Conservation (phyloP, 1,140 invertebrate species). For the Phymastichus coffea region DNA sequence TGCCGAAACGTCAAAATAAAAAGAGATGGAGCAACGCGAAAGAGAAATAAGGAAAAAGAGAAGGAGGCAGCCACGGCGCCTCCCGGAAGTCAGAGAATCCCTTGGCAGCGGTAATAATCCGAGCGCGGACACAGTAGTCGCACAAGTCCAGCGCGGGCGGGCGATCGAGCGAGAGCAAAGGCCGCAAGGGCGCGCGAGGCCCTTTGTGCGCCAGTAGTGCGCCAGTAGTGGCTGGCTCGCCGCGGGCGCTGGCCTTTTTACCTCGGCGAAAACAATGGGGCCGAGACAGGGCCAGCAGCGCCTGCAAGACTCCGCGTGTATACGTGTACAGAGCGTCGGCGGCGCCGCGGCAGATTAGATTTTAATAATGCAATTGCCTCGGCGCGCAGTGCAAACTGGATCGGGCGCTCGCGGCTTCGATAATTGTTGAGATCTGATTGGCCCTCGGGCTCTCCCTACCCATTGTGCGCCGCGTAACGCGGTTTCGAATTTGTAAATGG, state of each 20-base stretch:
- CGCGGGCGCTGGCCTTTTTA: too few species aligned
- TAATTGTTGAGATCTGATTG: slow-evolving; percentile 52
- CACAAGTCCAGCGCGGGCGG: neutral
- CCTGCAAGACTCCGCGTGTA: neutral
- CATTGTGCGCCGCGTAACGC: slow-evolving; percentile 11
- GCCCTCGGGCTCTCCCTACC: slow-evolving; percentile 16
- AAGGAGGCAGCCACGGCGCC: too few species aligned
- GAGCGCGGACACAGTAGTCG: neutral
- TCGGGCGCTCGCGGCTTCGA: slow-evolving; percentile 35
- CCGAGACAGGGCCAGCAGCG: neutral
- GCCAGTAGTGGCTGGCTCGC: too few species aligned
- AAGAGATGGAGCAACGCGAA: too few species aligned
- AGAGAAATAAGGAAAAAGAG: too few species aligned
- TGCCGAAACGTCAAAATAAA: too few species aligned
- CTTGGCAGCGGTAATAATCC: neutral
- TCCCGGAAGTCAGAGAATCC: too few species aligned
- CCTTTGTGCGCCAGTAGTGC: too few species aligned
- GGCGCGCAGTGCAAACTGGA: slow-evolving; percentile 40
- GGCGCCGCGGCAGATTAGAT: slow-evolving; percentile 51
- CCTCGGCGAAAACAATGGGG: too few species aligned
- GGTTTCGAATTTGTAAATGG: slow-evolving; percentile 8
- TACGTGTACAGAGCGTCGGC: neutral
- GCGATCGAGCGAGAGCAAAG: neutral
- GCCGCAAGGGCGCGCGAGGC: neutral
- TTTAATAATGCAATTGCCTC: slow-evolving; percentile 54